A percentile compares a stretch with the other conserved stretches of the same genome.
These are phyloP conservation scores for Aromia moschata DNA, from an alignment of 2,888 invertebrate species.

Conservation along the genomic window DNA sequence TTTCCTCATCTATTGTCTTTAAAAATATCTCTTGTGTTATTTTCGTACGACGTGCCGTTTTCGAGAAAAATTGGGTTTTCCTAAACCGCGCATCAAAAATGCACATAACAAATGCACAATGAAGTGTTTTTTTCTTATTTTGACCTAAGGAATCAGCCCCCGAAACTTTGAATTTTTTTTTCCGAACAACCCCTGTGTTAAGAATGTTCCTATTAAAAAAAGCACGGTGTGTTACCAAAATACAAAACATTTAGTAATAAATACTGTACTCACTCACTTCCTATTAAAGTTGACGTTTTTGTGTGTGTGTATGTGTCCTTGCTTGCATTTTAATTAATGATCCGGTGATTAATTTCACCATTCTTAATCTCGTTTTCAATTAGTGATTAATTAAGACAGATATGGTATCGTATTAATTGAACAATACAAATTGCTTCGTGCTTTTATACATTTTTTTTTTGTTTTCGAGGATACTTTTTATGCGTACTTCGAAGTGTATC, in stretches of 20 bases:
- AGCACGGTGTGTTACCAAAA: no score
- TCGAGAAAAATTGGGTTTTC: no score
- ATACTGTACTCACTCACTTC: not conserved
- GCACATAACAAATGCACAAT: no score
- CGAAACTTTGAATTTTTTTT: no score
- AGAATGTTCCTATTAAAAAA: no score
- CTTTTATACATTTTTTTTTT: not conserved
- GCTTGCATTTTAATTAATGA: conserved; percentile 12
- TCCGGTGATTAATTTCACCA: conserved; percentile 1
- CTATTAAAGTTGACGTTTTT: not conserved
- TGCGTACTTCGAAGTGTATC: not conserved
- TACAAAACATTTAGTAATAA: not conserved
- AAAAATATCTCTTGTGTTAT: no score
- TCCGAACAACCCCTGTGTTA: not conserved
- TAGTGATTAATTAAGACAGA: conserved; percentile 20
- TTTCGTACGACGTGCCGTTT: no score
- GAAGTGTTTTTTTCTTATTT: no score
- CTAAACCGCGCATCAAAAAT: no score
- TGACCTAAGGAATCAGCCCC: no score
- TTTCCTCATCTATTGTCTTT: no score
- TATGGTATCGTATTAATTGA: conserved; percentile 26
- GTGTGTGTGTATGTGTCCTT: no score
- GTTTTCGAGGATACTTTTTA: not conserved
- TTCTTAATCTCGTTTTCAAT: conserved; percentile 16
- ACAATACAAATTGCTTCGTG: conserved; percentile 15